phyloP scores from a whole-genome alignment of 2,113 vertebrate genomes.

The Chloropsis hardwickii region DNA sequence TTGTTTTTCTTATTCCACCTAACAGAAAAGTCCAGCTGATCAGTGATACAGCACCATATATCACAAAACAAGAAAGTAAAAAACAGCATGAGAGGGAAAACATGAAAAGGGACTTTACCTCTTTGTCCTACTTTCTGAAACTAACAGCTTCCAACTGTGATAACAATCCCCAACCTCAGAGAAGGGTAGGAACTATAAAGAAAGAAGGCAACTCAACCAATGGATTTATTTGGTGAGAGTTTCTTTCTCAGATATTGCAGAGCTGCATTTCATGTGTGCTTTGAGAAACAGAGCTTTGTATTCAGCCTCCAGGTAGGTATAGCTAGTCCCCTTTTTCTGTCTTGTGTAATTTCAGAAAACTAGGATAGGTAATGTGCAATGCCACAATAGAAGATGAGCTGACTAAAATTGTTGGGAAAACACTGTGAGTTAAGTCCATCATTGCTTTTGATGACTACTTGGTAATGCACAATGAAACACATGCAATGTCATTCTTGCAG shows the following conservation, averaged over 20 bases:
- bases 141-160: background rate
- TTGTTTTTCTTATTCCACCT: background rate
- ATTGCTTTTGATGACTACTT: background rate
- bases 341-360: background rate
- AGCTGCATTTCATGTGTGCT: background rate
- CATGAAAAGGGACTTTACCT: background rate
- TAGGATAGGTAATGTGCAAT: background rate
- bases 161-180: background rate
- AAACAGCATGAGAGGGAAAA: background rate
- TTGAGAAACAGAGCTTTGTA: background rate
- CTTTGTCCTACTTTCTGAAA: background rate
- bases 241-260: background rate
- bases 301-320: background rate
- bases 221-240: background rate
- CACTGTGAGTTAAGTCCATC: background rate
- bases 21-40: background rate
- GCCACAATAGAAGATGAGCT: background rate
- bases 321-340: background rate
- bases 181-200: background rate
- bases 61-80: background rate
- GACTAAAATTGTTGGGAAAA: background rate
- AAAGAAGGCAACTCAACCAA: background rate
- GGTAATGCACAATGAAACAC: background rate
- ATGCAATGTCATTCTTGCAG: background rate
- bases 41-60: background rate